Conservation (phyloP, 1,140 invertebrate genomes). For the Drosophila sucinea region DNA sequence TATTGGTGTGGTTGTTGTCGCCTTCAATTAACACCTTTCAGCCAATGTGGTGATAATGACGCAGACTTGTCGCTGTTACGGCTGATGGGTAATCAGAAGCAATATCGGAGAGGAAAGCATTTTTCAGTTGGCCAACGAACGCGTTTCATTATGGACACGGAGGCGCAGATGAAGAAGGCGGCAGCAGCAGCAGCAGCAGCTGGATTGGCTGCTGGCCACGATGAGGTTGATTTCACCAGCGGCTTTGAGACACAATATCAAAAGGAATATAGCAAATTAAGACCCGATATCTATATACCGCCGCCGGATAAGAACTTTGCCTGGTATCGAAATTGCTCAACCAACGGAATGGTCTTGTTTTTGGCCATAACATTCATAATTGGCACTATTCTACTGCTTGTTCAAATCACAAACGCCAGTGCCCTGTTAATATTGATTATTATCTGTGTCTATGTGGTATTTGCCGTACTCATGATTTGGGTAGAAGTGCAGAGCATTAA, state of each 20-base stretch:
- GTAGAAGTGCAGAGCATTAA: constrained; percentile 70
- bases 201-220: constrained; percentile 23
- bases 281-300: constrained; percentile 45
- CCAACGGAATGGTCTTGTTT: constrained; percentile 60
- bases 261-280: constrained; percentile 70
- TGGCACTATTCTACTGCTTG: constrained; percentile 59
- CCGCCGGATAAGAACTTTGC: constrained; percentile 61
- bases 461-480: constrained; percentile 64
- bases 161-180: constrained; percentile 39
- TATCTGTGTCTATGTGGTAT: constrained; percentile 50
- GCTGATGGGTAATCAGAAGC: constrained; percentile 45
- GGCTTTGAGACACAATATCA: constrained; percentile 75
- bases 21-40: constrained; percentile 71
- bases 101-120: constrained; percentile 25
- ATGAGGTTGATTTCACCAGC: constrained; percentile 76
- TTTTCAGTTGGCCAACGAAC: constrained; percentile 56
- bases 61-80: constrained; percentile 49
- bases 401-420: constrained; percentile 60
- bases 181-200: constrained; percentile 23
- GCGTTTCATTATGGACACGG: constrained; percentile 67
- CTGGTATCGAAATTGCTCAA: constrained; percentile 66
- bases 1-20: constrained; percentile 46
- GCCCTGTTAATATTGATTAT: constrained; percentile 58
- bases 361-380: constrained; percentile 53
- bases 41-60: constrained; percentile 67